Evolutionary conservation across 2,113 vertebrate genomes (phyloP).

Genomic region (Dicerorhinus sumatrensis): DNA sequence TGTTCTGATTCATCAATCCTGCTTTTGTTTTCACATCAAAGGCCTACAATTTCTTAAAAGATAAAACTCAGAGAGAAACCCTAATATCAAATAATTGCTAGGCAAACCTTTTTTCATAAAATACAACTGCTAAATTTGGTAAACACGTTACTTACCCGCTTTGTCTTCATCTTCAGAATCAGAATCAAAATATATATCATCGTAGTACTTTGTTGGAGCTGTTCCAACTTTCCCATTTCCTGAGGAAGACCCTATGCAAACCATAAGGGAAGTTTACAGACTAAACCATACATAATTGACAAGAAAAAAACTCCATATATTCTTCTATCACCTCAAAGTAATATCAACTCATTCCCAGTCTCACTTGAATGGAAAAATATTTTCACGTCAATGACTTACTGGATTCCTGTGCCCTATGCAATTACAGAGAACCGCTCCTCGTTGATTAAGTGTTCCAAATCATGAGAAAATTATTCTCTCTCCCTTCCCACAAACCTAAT

Average conservation of each 20-base stretch:
- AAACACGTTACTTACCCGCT: conserved; percentile 75
- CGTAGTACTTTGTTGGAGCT: conserved; percentile 87
- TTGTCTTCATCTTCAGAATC: conserved; percentile 95
- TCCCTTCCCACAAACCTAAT: conserved; percentile 29
- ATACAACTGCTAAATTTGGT: not conserved
- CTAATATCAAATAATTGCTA: not conserved
- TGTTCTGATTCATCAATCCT: not conserved
- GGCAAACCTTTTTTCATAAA: conserved; percentile 13
- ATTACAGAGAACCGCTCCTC: not conserved
- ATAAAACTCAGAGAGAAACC: conserved; percentile 17
- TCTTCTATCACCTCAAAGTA: not conserved
- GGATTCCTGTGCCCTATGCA: not conserved
- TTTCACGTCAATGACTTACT: conserved; percentile 5
- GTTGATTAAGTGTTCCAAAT: not conserved
- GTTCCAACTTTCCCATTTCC: conserved; percentile 71
- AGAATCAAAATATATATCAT: conserved; percentile 96
- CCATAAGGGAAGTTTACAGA: conserved; percentile 43
- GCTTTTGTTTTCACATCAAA: not conserved
- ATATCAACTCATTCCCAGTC: not conserved
- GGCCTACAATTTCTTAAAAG: not conserved
- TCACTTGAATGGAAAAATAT: conserved; percentile 14
- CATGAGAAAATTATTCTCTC: conserved; percentile 29
- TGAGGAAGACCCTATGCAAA: conserved; percentile 84
- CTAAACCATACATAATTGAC: not conserved
- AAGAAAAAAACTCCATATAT: not conserved